Evolutionary conservation across 2,888 invertebrate species (phyloP), one percentile per base, ranked within the genome.

Genomic region (Chloroclystis v-ata): DNA sequence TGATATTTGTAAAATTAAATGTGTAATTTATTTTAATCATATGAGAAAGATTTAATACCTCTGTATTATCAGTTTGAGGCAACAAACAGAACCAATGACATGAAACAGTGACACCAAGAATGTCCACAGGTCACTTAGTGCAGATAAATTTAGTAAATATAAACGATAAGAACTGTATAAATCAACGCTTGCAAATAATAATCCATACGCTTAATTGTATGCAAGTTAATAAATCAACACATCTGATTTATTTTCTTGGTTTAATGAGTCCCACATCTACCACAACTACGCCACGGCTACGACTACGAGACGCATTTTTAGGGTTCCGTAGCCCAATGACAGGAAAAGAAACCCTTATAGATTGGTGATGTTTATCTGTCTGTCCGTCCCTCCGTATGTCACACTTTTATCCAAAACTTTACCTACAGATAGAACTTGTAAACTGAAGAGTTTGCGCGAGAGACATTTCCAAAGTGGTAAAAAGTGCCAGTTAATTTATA

Each of bases 121-220:
- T 68, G 70, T 69, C 67, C 71, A 65, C 70, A 62, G 77, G 75
- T 77, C 77, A 77, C 67, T 56, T 56, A 61, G 52, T 63, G 56
- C 57, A 69, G 75, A 77, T 77, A 78, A 76, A 65, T 64, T 73
- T 61, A 56, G 65, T 71, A 72, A 66, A 67, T 67, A 65, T 59
- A 49, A 59, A 57, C 54, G 73, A 76, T 75, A 76, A 75, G 60
- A 63, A 60, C 60, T 52, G 58, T 55, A 57, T 67, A 63, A 70
- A 67, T 63, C 63, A 67, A 66, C 61, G 54, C 60, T 55, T 59
- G 58, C 58, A 58, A 54, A 20, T 20, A 20, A 56, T 61, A 58
- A 60, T 60, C 60, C 61, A 64, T 67, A 62, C 66, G 61, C 55
- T 54, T 46, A 49, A 46, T 52, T 44, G 52, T 56, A 47, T 35